phyloP scores from a whole-genome alignment of 2,113 vertebrate species.

The Prunella fulvescens region DNA sequence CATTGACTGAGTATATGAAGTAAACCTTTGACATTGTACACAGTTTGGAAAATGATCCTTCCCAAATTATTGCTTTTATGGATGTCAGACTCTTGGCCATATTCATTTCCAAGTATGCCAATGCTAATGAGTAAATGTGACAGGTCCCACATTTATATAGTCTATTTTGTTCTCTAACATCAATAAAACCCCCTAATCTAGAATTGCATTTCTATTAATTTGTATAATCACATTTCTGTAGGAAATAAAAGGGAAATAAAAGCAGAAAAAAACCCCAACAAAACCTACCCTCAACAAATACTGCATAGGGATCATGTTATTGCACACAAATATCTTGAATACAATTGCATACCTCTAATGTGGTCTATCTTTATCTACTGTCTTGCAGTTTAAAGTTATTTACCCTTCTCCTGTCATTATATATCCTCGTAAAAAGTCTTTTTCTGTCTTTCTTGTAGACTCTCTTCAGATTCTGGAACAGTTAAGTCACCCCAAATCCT shows the following conservation, averaged over 20 bases:
- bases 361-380: background rate
- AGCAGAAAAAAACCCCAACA: background rate
- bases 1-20: background rate
- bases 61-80: background rate
- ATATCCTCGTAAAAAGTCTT: accelerated
- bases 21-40: background rate
- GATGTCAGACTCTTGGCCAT: background rate
- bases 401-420: background rate
- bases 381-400: background rate
- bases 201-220: background rate
- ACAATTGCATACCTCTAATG: background rate
- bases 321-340: background rate
- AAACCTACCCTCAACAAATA: background rate
- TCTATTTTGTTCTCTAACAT: background rate
- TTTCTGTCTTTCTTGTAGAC: background rate
- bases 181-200: background rate
- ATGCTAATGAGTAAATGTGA: background rate
- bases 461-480: background rate
- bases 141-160: background rate
- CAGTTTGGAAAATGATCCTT: background rate
- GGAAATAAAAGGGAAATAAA: background rate
- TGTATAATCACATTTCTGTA: background rate
- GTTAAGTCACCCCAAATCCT: background rate
- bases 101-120: background rate
- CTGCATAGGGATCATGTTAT: background rate